Evolutionary conservation across 2,888 invertebrate species (phyloP).

Genomic region (Ormyrus pomaceus): DNA sequence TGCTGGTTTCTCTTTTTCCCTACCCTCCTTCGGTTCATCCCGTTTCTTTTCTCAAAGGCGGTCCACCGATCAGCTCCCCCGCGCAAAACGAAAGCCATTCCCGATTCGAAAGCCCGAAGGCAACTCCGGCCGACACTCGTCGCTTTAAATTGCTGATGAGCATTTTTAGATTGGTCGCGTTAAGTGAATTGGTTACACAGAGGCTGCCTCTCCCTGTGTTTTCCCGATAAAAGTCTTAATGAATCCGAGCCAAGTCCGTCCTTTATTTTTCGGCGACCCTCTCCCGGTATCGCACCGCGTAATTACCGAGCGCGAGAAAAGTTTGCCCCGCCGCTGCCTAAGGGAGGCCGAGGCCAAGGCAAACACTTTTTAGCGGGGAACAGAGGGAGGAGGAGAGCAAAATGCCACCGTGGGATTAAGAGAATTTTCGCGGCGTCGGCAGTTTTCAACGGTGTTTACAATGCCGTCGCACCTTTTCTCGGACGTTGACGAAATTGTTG

Average conservation of each 20-base stretch:
- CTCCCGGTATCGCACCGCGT: slow-evolving; percentile 26
- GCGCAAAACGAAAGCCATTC: not conserved
- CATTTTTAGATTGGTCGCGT: slow-evolving; percentile 75
- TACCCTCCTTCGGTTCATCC: not conserved
- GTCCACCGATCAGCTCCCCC: not conserved
- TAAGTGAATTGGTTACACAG: slow-evolving; percentile 75
- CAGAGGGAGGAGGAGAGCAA: not conserved
- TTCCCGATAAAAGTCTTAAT: slow-evolving; percentile 71
- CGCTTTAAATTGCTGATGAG: slow-evolving; percentile 76
- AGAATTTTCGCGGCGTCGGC: slow-evolving; percentile 21
- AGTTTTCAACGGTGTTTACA: not conserved
- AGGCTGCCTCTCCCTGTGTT: slow-evolving; percentile 69
- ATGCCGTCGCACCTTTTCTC: too few relatives aligned
- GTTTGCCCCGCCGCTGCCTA: slow-evolving; percentile 16
- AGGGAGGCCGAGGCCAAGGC: not conserved
- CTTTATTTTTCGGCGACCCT: slow-evolving; percentile 13
- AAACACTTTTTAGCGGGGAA: slow-evolving; percentile 10
- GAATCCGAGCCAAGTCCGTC: slow-evolving; percentile 54
- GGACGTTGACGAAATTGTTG: too few relatives aligned
- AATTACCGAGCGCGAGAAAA: slow-evolving; percentile 37
- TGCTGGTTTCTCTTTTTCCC: slow-evolving; percentile 33
- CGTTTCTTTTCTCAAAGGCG: slow-evolving; percentile 26
- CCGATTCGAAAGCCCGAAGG: slow-evolving; percentile 29
- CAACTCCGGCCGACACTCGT: slow-evolving; percentile 49
- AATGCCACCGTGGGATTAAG: slow-evolving; percentile 26